These are phyloP conservation scores for Epinotia nisella DNA, from an alignment of 2,888 invertebrate species.

Conservation along the genomic window DNA sequence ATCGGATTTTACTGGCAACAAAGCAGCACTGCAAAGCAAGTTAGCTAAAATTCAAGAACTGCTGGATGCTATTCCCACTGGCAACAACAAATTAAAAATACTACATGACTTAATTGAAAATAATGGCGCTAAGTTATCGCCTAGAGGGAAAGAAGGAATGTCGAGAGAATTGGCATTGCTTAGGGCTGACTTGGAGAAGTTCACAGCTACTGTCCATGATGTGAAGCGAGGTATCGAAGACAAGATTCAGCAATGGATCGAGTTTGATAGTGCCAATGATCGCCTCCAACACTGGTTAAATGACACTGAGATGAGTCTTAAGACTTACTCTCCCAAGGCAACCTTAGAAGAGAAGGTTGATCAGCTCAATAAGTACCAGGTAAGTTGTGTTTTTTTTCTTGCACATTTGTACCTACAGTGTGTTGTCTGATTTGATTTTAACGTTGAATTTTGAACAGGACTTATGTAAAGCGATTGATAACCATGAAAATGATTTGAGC, in stretches of 20 bases:
- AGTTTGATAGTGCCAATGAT: constrained; percentile 94
- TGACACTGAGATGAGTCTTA: constrained; percentile 93
- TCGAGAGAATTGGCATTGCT: constrained; percentile 91
- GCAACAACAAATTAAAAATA: constrained; percentile 90
- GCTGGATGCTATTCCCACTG: constrained; percentile 90
- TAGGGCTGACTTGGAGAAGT: constrained; percentile 93
- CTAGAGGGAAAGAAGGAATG: constrained; percentile 93
- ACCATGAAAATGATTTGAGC: constrained; percentile 88
- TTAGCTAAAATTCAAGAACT: constrained; percentile 92
- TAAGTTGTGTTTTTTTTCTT: constrained; percentile 64
- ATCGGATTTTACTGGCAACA: constrained; percentile 94
- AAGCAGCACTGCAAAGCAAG: constrained; percentile 92
- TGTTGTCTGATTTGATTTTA: constrained; percentile 51
- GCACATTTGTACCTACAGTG: constrained; percentile 33
- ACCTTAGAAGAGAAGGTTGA: constrained; percentile 95
- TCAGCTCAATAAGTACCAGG: constrained; percentile 95
- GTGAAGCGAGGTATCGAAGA: constrained; percentile 92
- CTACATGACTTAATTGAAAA: constrained; percentile 90
- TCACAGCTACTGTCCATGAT: constrained; percentile 90
- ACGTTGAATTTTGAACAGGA: constrained; percentile 86
- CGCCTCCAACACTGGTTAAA: constrained; percentile 92
- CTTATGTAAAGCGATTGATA: constrained; percentile 89
- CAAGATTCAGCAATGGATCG: constrained; percentile 94
- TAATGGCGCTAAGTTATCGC: constrained; percentile 88
- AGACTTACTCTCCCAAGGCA: constrained; percentile 92